Evolutionary conservation across 1,140 invertebrate species (phyloP), one percentile per base, ranked within the genome.

Genomic region (Zaprionus taronus): DNA sequence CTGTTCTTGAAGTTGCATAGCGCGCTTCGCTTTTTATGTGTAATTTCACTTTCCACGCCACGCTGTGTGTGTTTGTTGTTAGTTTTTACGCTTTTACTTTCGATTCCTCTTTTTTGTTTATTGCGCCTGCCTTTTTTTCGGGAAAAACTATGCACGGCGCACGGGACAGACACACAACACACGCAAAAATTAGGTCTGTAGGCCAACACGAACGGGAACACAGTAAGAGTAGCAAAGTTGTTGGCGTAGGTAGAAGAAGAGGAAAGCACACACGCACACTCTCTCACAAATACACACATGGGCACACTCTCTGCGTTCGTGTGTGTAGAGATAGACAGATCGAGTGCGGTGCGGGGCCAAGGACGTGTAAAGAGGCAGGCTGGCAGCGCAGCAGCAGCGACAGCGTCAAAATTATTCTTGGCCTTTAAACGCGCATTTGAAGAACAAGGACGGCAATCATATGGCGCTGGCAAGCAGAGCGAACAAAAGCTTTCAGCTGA

Each of bases 401-500:
- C 72, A 71, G 67, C 67, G 67, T 71, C 41, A 64, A 71, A 84
- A 81, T 73, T 81, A 91, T 92, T 84, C 91, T 92, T 92, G 91
- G 91, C 91, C 91, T 92, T 91, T 87, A 92, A 81, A 89, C 77
- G 77, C 51, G 76, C 76, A 90, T 91, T 92, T 92, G 91, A 92
- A 92, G 91, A 92, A 92, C 91, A 92, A 92, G 91, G 91, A 92
- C 91, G 91, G 91, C 84, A 89, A 89, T 86, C 83, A 86, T 87
- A 83, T 87, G 78, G 70, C 41, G 70, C 41, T 17, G n/a, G n/a
- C 64, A 41, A 74, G 53, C 55, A 79, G 70, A 79, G 70, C 56
- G 22, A 31, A 12, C 47, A 55, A 55, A 63, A 63, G 77, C 83
- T 83, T 80, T 77, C 24, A 86, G 72, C 83, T 87, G 47, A 83